Conservation (phyloP, 2,797 vertebrate species). For the Tapera naevia region DNA sequence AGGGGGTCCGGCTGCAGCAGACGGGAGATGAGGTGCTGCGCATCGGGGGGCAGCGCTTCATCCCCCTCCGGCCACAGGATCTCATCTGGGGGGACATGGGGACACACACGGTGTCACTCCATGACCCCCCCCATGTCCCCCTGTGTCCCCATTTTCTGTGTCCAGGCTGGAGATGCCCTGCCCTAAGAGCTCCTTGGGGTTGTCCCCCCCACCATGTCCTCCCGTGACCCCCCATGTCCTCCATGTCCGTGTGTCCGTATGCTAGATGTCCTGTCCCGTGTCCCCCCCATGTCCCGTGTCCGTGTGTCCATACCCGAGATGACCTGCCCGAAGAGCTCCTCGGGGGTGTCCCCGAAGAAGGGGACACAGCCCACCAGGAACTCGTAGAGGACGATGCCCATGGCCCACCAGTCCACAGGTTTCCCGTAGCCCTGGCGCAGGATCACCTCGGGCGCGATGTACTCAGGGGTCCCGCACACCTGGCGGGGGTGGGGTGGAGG, state of each 20-base stretch:
- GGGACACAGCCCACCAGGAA: conserved; percentile 95
- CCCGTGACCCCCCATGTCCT: background rate
- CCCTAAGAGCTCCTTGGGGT: too few relatives aligned
- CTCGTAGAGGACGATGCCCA: conserved; percentile 97
- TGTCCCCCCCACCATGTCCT: too few relatives aligned
- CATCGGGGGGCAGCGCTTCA: conserved; percentile 86
- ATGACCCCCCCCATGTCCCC: background rate
- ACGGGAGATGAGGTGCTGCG: conserved; percentile 89
- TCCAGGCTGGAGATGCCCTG: too few relatives aligned
- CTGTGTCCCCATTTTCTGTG: background rate
- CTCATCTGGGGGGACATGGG: conserved; percentile 77
- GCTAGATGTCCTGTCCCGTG: too few relatives aligned
- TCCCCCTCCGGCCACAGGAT: conserved; percentile 93
- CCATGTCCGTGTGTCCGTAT: too few relatives aligned
- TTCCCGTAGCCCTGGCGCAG: conserved; percentile 95
- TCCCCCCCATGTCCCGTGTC: too few relatives aligned
- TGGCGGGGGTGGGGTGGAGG: fast-evolving
- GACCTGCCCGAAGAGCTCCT: conserved; percentile 88
- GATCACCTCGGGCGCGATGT: conserved; percentile 95
- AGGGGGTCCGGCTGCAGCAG: conserved; percentile 90
- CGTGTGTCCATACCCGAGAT: background rate
- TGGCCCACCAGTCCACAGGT: conserved; percentile 97
- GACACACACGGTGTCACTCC: too few relatives aligned
- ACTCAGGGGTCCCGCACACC: conserved; percentile 96
- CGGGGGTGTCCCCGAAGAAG: conserved; percentile 94